Base-by-base conservation (phyloP, 1,140 invertebrate genomes). In the Macrocentrus cingulum region DNA sequence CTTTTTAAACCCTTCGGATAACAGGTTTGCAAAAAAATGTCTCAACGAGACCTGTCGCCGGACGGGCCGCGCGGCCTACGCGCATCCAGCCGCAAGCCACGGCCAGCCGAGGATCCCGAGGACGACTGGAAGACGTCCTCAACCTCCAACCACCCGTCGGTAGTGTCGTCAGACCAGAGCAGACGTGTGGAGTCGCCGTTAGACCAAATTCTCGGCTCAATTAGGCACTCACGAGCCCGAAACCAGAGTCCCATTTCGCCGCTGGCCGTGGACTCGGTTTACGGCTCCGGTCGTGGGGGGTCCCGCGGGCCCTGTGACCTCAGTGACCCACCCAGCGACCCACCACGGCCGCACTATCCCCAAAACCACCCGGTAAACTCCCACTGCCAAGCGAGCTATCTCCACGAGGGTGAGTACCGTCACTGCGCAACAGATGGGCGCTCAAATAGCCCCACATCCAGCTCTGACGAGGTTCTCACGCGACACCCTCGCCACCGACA, bases 41-140 rank as follows among this genome's bases (percentile, higher is more conserved):
- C 55, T 25, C 55, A 57, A 49, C 46, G 46, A 37, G 55, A 50
- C 25, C 22, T 36, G 42, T 57, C 55, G 7, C 55, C 55, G 13
- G 54, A 57, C 50, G 34, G 20, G 11, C 11, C 25, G 16, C 42
- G 41, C n/a, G 46, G 20, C 36, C 41, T 29, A 2, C 39, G 32
- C 16, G 15, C 25, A 29, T 29, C 25, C 25, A 9, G 25, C 5
- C 48, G n/a, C 15, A 57, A 57, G 39, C 15, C 23, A 19, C 36
- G 34, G 11, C 45, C 36, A 1, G n/a, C 13, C 6, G 29, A 50
- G 36, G 32, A 41, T 16, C 29, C 49, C 18, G 55, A 50, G 19
- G 45, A 57, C 15, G 55, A 57, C 39, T 8, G 7, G 20, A 39
- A 36, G 15, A 48, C 34, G 23, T 25, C 54, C n/a, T n/a, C 32